Evolutionary conservation across 2,888 invertebrate genomes (phyloP), one percentile per base, ranked within the genome.

Genomic region (Anaspis maculata): DNA sequence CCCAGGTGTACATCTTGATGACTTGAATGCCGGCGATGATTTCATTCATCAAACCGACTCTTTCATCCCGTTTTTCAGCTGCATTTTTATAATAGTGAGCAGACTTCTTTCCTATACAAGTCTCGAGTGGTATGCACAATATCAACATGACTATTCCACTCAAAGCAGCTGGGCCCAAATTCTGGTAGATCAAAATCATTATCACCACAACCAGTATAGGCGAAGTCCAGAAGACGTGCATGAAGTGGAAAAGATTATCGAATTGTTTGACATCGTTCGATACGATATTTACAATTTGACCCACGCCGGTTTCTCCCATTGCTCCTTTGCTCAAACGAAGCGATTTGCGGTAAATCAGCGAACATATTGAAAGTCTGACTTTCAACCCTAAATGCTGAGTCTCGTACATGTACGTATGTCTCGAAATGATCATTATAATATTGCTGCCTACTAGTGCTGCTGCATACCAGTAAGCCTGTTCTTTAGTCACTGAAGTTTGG

Each of bases 1-100:
- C 95, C 85, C 94, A 95, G 0, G 91, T 86, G 54, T 91, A 95
- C 91, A 94, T 92, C 69, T 95, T 95, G 47, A 95, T 87, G 0
- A 92, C 89, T 66, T 89, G 77, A 57, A 89, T 85, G 1, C 90
- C 92, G 51, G 78, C 76, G 25, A 94, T 78, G 16, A 89, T 81
- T 67, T 90, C 94, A 56, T 85, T 89, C 88, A 94, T 92, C 0
- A 92, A 61, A 12, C 85, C 71, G 1, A 95, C 82, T 4, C 95
- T 68, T 46, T 86, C 73, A 63, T 95, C 94, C 0, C 91, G 90
- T 31, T 81, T 72, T 19, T 77, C 62, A 0, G 91, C 87, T 0
- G 86, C 85, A 54, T 81, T 76, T 44, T 86, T 58, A 26, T 87
- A 74, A 19, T 81, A 66, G 21, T 75, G 74, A 0, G 87, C 86